A percentile compares a stretch with the other conserved stretches of the same genome.
Evolutionary conservation across 2,888 invertebrate genomes (phyloP).

Genomic region (Acholoe squamosa): DNA sequence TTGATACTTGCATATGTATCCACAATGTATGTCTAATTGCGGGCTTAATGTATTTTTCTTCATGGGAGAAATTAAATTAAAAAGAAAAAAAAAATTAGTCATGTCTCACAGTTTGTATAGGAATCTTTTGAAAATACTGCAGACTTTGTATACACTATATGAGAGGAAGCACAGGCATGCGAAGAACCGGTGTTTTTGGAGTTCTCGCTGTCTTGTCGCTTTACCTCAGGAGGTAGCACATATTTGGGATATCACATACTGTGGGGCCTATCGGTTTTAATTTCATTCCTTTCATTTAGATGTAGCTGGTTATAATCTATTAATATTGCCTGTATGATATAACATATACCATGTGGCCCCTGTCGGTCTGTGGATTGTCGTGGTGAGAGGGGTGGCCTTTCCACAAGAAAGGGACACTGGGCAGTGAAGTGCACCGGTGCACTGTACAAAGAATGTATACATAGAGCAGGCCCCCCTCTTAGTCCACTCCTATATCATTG

Average conservation of each 20-base stretch:
- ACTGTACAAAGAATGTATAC: not conserved
- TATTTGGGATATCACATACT: not conserved
- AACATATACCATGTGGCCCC: not conserved
- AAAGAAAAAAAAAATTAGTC: not conserved
- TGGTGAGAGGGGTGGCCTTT: not conserved
- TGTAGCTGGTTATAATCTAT: not conserved
- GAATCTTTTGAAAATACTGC: not conserved
- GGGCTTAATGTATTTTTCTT: not conserved
- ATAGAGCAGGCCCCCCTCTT: not conserved
- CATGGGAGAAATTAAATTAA: not conserved
- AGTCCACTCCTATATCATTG: not conserved
- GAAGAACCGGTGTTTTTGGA: not conserved
- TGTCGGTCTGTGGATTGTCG: not conserved
- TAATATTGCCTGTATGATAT: conserved; percentile 23
- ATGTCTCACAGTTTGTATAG: not conserved
- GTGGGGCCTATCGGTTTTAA: not conserved
- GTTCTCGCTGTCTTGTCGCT: not conserved
- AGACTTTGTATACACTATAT: too few species aligned
- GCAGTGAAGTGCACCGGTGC: not conserved
- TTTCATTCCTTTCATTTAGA: conserved; percentile 32
- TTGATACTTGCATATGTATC: too few species aligned
- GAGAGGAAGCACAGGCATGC: not conserved
- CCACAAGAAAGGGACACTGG: too few species aligned
- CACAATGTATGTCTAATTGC: too few species aligned
- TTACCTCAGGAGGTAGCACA: not conserved